Conservation (phyloP, 2,888 invertebrate genomes). For the Phasia obesa region DNA sequence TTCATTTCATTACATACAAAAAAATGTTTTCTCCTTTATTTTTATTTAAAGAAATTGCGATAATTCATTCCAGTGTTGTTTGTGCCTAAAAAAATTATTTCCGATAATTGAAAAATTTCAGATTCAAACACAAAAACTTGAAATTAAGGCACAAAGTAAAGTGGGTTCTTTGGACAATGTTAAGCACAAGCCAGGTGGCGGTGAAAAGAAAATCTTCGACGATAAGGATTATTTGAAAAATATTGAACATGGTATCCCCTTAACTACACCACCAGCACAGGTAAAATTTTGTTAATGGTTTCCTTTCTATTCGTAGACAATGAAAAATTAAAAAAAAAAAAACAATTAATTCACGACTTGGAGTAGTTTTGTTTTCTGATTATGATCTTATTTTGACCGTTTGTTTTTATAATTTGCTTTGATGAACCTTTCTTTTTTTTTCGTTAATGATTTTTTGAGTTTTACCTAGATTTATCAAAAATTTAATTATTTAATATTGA, state of each 20-base stretch:
- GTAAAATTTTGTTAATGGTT: slow-evolving; percentile 79
- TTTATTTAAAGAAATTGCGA: not conserved
- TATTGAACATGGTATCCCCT: slow-evolving; percentile 85
- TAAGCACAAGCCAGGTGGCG: slow-evolving; percentile 94
- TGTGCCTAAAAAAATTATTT: slow-evolving; percentile 35
- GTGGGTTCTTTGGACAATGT: slow-evolving; percentile 95
- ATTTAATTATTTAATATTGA: slow-evolving; percentile 63
- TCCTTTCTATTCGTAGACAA: not conserved
- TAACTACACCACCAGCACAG: slow-evolving; percentile 84
- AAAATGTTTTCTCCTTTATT: slow-evolving; percentile 1
- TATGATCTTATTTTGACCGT: slow-evolving; percentile 24
- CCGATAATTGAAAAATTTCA: slow-evolving; percentile 80
- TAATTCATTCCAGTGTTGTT: slow-evolving; percentile 40
- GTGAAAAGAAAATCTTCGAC: slow-evolving; percentile 96
- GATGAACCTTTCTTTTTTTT: not conserved
- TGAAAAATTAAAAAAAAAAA: slow-evolving; percentile 12
- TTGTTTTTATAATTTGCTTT: slow-evolving; percentile 26
- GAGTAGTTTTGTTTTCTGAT: slow-evolving; percentile 21
- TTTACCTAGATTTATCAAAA: not conserved
- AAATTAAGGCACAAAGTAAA: slow-evolving; percentile 96
- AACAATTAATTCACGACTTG: slow-evolving; percentile 37
- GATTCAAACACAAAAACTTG: slow-evolving; percentile 95
- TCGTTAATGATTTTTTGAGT: not conserved
- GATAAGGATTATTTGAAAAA: slow-evolving; percentile 95
- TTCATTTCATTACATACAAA: slow-evolving; percentile 26